These are phyloP conservation scores for Oscheius myriophilus DNA, from an alignment of 2,888 invertebrate species.

Conservation along the genomic window DNA sequence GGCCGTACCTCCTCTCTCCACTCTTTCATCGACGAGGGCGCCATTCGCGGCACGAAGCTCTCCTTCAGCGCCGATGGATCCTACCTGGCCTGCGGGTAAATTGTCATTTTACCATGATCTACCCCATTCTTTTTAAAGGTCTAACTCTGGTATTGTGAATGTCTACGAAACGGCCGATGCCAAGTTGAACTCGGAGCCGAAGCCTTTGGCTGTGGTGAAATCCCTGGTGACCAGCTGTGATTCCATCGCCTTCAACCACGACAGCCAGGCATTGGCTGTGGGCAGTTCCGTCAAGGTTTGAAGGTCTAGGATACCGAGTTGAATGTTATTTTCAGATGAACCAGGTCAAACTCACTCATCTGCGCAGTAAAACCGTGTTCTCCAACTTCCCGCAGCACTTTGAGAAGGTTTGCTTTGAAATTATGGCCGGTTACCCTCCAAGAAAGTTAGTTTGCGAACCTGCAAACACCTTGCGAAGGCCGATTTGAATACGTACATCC, in stretches of 20 bases:
- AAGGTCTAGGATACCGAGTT: background rate
- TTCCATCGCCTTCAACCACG: conserved; percentile 39
- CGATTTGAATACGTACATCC: no score
- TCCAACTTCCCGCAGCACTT: conserved; percentile 48
- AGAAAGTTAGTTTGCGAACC: no score
- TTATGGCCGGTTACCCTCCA: no score
- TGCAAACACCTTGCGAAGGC: no score
- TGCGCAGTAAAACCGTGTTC: conserved; percentile 45
- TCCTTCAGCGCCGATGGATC: conserved; percentile 44
- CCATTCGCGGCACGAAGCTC: conserved; percentile 45
- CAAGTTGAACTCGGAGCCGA: conserved; percentile 31
- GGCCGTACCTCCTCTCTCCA: conserved; percentile 25
- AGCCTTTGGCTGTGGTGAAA: conserved; percentile 37
- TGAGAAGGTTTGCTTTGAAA: conserved; percentile 25
- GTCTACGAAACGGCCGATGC: conserved; percentile 37
- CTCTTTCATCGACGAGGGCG: conserved; percentile 46
- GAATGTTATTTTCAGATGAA: conserved; percentile 30
- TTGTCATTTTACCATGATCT: background rate
- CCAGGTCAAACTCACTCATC: conserved; percentile 44
- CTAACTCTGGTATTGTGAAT: conserved; percentile 51
- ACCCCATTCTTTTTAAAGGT: conserved; percentile 32
- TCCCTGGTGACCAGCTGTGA: conserved; percentile 40
- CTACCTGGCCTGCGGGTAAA: conserved; percentile 44
- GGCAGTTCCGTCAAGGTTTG: conserved; percentile 41
- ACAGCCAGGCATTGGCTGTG: conserved; percentile 42